phyloP scores from a whole-genome alignment of 2,888 invertebrate genomes.

The Xylocampa areola region DNA sequence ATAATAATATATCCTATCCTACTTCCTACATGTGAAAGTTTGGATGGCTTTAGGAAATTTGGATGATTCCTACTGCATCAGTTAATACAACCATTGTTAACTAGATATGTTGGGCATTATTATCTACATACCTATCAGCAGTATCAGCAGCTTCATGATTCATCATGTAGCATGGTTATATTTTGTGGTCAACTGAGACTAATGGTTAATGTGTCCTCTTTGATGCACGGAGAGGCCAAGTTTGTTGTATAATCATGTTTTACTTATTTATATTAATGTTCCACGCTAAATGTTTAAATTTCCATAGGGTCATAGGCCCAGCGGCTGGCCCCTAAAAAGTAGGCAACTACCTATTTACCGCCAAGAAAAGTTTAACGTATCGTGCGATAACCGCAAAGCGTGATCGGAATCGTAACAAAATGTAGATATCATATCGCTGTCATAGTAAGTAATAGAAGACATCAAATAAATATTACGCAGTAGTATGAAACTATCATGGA shows the following conservation, averaged over 20 bases:
- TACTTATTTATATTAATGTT: constrained; percentile 22
- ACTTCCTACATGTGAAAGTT: too few relatives aligned
- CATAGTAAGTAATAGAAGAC: constrained; percentile 31
- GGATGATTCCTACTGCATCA: too few relatives aligned
- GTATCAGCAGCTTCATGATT: too few relatives aligned
- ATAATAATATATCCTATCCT: too few relatives aligned
- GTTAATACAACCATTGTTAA: too few relatives aligned
- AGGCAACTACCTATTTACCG: too few relatives aligned
- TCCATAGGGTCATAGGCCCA: constrained; percentile 36
- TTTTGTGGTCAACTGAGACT: neutral
- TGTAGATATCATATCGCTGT: constrained; percentile 47
- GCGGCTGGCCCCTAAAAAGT: constrained; percentile 31
- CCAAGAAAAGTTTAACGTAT: constrained; percentile 27
- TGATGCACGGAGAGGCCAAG: neutral
- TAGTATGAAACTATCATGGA: neutral
- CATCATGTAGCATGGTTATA: too few relatives aligned
- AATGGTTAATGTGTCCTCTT: neutral
- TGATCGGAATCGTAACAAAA: constrained; percentile 38
- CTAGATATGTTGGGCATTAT: too few relatives aligned
- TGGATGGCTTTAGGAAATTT: too few relatives aligned
- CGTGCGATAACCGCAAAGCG: constrained; percentile 35
- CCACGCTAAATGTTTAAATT: constrained; percentile 24
- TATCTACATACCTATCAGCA: too few relatives aligned
- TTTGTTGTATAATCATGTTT: constrained; percentile 11
- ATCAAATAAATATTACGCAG: constrained; percentile 31